Evolutionary conservation across 2,888 invertebrate genomes (phyloP), one percentile per base, ranked within the genome.

Genomic region (Chymomyza caudatula): DNA sequence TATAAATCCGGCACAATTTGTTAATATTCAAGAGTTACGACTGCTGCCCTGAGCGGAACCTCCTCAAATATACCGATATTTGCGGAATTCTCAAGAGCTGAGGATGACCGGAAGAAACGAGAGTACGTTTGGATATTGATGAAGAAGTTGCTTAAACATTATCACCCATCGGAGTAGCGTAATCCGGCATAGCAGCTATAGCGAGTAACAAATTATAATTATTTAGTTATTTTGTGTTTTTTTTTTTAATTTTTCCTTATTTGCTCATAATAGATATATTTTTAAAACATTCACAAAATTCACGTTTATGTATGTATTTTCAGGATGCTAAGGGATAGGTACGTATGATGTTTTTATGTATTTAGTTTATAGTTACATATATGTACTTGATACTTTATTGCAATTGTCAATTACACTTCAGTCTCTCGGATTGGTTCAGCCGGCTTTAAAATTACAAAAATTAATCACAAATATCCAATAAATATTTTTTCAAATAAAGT

Each of bases 391-490:
- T 72, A 66, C 63, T 65, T 77, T 71, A 70, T 80, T 76, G 73
- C 68, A 78, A 73, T 71, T 82, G 69, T 86, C 77, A 87, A 82
- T 93, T 93, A 94, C 92, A 94, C 94, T 93, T 94, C 93, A 92
- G 94, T 94, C 93, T 94, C 94, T 93, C 93, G 93, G 92, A 94
- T 93, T 91, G 93, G 93, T 93, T 93, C 93, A 92, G 93, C 93
- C 92, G 93, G 93, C 94, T 94, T 88, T 75, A 87, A 86, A 92
- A 92, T 91, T 85, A 78, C 77, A 93, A 93, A 89, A 92, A 91
- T 90, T 88, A 89, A 87, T 86, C 88, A 87, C 78, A 88, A 85
- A 87, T 76, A 83, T 87, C 84, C 73, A 71, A 82, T 85, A 81
- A 84, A 78, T 87, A 83, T 74, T 71, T 76, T 77, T n/a, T 81